Percentiles rank a stretch among this genome's conserved stretches.
phyloP scores from a whole-genome alignment of 1,140 invertebrate genomes.

The Drosophila triauraria region DNA sequence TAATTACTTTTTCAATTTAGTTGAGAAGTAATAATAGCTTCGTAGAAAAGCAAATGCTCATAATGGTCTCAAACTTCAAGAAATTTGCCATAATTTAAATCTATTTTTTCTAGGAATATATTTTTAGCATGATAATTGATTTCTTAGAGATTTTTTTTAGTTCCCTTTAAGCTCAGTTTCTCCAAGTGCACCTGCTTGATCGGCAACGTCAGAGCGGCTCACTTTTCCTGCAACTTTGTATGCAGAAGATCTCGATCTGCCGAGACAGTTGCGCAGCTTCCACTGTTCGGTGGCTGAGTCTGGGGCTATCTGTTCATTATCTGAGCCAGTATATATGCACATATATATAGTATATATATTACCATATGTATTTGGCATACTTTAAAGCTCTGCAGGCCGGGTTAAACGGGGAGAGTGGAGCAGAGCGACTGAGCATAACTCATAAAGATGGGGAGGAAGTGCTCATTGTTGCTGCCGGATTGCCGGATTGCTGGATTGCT shows the following conservation, averaged over 20 bases:
- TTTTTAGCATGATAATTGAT: too few relatives aligned
- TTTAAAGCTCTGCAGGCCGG: conserved; percentile 34
- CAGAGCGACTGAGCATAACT: conserved; percentile 57
- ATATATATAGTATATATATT: conserved; percentile 6
- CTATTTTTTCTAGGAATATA: too few relatives aligned
- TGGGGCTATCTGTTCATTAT: conserved; percentile 71
- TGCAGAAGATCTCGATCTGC: conserved; percentile 69
- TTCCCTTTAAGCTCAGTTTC: neutral
- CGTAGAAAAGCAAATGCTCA: neutral
- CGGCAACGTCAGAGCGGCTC: conserved; percentile 41
- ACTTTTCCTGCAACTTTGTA: conserved; percentile 65
- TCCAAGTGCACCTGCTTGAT: conserved; percentile 19
- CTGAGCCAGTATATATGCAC: conserved; percentile 37
- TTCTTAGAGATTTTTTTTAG: too few relatives aligned
- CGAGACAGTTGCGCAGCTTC: conserved; percentile 44
- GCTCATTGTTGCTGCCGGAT: conserved; percentile 25
- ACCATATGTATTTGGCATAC: conserved; percentile 63
- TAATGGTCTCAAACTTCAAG: too few relatives aligned
- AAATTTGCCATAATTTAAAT: too few relatives aligned
- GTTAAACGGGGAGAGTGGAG: conserved; percentile 33
- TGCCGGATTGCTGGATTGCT: conserved; percentile 1
- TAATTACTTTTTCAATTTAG: neutral
- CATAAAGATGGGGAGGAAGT: conserved; percentile 57
- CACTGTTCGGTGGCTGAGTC: conserved; percentile 27
- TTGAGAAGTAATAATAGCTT: neutral